phyloP scores from a whole-genome alignment of 2,113 vertebrate species.

The Planiliza haematocheilus region DNA sequence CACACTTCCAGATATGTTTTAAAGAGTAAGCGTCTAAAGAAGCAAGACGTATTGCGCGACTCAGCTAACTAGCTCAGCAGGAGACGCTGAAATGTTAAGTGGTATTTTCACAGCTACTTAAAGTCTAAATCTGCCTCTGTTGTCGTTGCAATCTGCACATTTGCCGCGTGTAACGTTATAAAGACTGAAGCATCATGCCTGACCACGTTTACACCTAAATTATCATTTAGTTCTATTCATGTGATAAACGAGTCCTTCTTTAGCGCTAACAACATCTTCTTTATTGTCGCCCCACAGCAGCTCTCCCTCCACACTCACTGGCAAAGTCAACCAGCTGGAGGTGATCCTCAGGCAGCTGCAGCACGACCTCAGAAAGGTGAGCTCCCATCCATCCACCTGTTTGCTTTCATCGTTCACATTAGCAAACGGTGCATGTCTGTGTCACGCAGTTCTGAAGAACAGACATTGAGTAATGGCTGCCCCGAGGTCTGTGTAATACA shows the following conservation, averaged over 20 bases:
- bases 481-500: slow-evolving; percentile 60
- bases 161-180: too few relatives aligned
- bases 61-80: too few relatives aligned
- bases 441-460: slow-evolving; percentile 39
- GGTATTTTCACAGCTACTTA: too few relatives aligned
- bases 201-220: background rate
- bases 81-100: too few relatives aligned
- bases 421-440: slow-evolving; percentile 31
- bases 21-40: too few relatives aligned
- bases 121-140: too few relatives aligned
- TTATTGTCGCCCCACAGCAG: slow-evolving; percentile 61
- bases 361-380: slow-evolving; percentile 93
- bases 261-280: background rate
- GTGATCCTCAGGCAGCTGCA: slow-evolving; percentile 95
- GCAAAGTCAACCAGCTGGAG: slow-evolving; percentile 98
- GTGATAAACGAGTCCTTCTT: background rate
- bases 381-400: background rate
- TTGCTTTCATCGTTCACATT: slow-evolving; percentile 5
- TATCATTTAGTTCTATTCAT: background rate
- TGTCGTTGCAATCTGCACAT: too few relatives aligned
- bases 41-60: too few relatives aligned
- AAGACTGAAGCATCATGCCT: too few relatives aligned
- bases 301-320: slow-evolving; percentile 90
- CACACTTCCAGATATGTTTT: too few relatives aligned
- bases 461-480: slow-evolving; percentile 56